phyloP scores from a whole-genome alignment of 64 coral and sea anemone species.

The Dendrophyllia cribrosa region DNA sequence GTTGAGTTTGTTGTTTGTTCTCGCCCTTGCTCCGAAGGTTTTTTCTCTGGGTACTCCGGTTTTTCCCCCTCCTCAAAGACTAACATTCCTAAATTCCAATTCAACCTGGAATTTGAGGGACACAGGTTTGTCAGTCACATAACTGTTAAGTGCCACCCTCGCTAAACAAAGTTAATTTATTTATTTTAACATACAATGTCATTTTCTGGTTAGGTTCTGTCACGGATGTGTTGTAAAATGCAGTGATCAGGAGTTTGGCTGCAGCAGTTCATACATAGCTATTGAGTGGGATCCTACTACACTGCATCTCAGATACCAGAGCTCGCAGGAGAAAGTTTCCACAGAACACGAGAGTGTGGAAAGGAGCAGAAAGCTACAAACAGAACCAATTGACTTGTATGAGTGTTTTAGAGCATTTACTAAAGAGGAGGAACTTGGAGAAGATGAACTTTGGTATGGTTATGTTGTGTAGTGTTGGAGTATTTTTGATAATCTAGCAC shows the following conservation, averaged over 20 bases:
- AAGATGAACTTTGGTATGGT: conserved; percentile 93
- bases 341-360: conserved; percentile 93
- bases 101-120: no score
- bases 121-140: no score
- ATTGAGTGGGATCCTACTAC: conserved; percentile 99
- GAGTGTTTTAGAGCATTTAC: conserved; percentile 96
- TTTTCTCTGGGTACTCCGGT: no score
- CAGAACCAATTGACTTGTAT: conserved; percentile 97
- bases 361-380: conserved; percentile 88
- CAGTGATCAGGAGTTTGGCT: conserved; percentile 87
- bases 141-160: no score
- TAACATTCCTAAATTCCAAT: no score
- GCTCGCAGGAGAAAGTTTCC: conserved; percentile 87
- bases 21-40: no score
- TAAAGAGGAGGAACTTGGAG: conserved; percentile 97
- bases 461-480: background rate
- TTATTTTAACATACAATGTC: no score
- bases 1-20: no score
- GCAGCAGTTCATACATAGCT: conserved; percentile 83
- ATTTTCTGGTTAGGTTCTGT: conserved; percentile 72
- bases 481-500: background rate
- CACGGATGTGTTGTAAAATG: conserved; percentile 84
- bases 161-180: no score
- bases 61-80: no score
- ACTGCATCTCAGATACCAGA: conserved; percentile 95